Conservation (phyloP, 2,797 vertebrate species). For the Leuciscus waleckii region DNA sequence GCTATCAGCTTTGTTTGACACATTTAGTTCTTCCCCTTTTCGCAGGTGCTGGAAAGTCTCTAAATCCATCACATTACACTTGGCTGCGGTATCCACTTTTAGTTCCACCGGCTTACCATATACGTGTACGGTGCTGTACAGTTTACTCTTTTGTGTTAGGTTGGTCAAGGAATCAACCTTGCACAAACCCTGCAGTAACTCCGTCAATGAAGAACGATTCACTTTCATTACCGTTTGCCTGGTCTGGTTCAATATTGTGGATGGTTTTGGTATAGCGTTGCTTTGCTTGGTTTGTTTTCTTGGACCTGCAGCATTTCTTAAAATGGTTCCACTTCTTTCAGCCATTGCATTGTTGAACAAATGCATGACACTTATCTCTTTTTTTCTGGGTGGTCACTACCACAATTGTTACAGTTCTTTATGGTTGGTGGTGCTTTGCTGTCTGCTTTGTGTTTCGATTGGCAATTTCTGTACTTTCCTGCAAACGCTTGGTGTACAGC, state of each 20-base stretch:
- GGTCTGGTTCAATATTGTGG: background rate
- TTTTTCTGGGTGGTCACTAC: too few species aligned
- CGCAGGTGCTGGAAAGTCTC: background rate
- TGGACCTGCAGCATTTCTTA: constrained; percentile 30
- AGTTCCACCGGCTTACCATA: background rate
- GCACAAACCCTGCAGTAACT: background rate
- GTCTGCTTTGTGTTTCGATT: too few species aligned
- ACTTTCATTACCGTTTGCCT: background rate
- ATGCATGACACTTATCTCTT: too few species aligned
- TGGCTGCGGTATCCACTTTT: background rate
- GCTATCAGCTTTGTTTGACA: constrained; percentile 19
- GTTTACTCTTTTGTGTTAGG: background rate
- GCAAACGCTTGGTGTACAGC: too few species aligned
- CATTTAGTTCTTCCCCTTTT: background rate
- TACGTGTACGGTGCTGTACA: background rate
- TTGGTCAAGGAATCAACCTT: background rate
- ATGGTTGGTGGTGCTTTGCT: too few species aligned
- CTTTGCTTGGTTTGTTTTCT: too few species aligned
- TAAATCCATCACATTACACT: background rate
- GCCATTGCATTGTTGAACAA: too few species aligned
- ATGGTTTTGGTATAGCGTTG: background rate
- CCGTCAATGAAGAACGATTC: constrained; percentile 12
- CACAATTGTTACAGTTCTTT: too few species aligned
- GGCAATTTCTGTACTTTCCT: too few species aligned
- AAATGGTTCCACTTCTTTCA: too few species aligned